Base-by-base conservation (phyloP, 2,888 invertebrate genomes). In the Epirrhoe alternata region DNA sequence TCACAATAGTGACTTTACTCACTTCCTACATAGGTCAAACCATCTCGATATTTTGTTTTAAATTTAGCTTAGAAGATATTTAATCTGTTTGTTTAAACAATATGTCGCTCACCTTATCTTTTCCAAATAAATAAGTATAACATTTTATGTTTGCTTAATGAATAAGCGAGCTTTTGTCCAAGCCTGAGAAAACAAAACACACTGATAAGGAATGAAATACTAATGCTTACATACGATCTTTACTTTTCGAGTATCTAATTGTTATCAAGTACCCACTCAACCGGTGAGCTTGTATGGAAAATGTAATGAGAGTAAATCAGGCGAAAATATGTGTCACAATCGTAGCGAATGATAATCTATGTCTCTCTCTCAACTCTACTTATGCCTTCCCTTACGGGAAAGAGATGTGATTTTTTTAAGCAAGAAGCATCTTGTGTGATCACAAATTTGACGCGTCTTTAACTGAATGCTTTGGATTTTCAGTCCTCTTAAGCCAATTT, bases 111-210 rank as follows among this genome's bases (percentile, higher is more conserved):
- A 4, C 38, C 38, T 42, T 12, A 42, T 42, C 38, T 12, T 5
- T 42, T 42, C 38, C 10, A 42, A 42, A 42, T 42, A 42, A 42
- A 42, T 42, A 42, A 12, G 35, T 8, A 42, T 12, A 42, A 1
- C 0, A 42, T 42, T 12, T 42, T 42, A 12, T 42, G 12, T 42
- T 42, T 42, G 38, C 12, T 42, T 42, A 42, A 42, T 42, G 38
- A 42, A 42, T 12, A 42, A 42, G 38, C 38, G 12, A 42, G 12
- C 38, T 42, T 42, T 42, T 42, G 38, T 42, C 38, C 38, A 5
- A 42, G 38, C 12, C 14, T 55, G 61, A 56, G 47, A 63, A 57
- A 51, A 51, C 12, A 51, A 63, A 57, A 47, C n/a, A 49, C 38
- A 42, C 12, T 55, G 56, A 63, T 62, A 61, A 50, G 50, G 45